Percentiles rank a stretch among this genome's conserved stretches.
These are phyloP conservation scores for Melanaphis sacchari DNA, from an alignment of 1,140 invertebrate species.

Conservation along the genomic window DNA sequence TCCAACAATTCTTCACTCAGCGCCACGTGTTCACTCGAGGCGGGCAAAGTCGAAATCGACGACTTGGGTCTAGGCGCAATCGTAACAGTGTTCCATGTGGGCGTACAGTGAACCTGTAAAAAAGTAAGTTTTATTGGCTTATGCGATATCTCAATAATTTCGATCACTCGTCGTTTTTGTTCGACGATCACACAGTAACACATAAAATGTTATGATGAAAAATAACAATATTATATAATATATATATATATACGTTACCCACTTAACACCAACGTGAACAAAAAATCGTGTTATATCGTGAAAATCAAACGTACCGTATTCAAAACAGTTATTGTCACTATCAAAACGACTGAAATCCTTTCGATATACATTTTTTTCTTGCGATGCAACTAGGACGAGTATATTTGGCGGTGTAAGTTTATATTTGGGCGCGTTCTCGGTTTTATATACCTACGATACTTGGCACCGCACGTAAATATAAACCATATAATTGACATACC, in stretches of 20 bases:
- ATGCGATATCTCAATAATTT: neutral
- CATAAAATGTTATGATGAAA: neutral
- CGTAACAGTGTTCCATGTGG: neutral
- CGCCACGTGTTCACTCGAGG: neutral
- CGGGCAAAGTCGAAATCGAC: neutral
- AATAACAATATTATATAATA: neutral
- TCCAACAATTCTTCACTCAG: neutral
- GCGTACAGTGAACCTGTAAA: neutral
- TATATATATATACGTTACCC: too few relatives aligned
- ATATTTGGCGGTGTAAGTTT: neutral
- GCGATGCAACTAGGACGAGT: neutral
- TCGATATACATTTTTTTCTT: neutral
- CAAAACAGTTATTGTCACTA: neutral
- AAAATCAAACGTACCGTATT: neutral
- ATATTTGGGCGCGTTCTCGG: neutral
- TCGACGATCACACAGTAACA: neutral
- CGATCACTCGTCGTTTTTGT: neutral
- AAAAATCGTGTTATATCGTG: too few relatives aligned
- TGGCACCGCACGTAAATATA: neutral
- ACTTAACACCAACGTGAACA: neutral
- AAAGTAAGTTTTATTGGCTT: neutral
- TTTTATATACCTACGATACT: neutral
- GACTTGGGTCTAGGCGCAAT: too few relatives aligned
- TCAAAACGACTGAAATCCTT: neutral
- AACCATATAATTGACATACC: neutral